These are phyloP conservation scores for Rutpela maculata DNA, from an alignment of 2,888 invertebrate genomes.

Conservation along the genomic window DNA sequence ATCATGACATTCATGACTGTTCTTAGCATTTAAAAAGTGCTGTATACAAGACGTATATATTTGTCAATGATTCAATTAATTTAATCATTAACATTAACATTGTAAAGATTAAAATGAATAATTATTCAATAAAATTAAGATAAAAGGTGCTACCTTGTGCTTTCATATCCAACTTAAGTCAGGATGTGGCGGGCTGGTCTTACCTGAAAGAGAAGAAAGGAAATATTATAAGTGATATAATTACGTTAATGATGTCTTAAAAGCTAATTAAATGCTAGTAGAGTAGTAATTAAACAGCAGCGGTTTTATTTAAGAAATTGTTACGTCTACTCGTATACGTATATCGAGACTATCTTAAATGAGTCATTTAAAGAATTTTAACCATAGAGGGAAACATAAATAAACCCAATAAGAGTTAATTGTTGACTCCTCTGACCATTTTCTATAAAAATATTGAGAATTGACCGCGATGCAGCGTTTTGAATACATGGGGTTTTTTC, in stretches of 20 bases:
- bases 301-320: no score
- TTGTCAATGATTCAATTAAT: background rate
- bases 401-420: no score
- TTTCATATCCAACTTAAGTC: background rate
- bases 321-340: no score
- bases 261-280: background rate
- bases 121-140: background rate
- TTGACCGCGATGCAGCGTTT: no score
- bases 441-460: no score
- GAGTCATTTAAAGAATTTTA: no score
- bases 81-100: background rate
- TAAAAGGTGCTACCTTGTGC: background rate
- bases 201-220: constrained; percentile 1
- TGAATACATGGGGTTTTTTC: no score
- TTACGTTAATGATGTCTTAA: no score
- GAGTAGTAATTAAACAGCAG: no score
- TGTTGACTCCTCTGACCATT: no score
- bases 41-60: constrained; percentile 8
- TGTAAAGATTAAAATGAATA: background rate
- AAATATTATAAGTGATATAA: background rate
- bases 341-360: no score
- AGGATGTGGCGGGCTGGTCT: background rate
- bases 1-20: constrained; percentile 11
- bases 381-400: no score
- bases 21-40: constrained; percentile 22